A percentile compares a stretch with the other conserved stretches of the same genome.
Evolutionary conservation across 2,113 vertebrate species (phyloP).

Genomic region (Theristicus caerulescens): DNA sequence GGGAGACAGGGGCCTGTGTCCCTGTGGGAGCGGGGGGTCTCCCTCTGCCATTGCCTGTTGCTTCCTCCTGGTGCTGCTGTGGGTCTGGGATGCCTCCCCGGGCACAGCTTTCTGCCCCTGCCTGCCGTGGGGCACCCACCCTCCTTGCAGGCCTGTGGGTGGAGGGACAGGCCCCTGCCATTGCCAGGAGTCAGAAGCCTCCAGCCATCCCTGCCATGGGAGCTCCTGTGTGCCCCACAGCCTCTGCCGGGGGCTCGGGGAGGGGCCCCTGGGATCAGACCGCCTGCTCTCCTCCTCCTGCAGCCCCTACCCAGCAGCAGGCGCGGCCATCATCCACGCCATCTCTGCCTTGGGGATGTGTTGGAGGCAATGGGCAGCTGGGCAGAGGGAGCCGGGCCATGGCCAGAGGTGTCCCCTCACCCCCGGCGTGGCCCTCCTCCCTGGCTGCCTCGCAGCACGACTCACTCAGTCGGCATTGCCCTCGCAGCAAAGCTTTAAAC

Average conservation of each 20-base stretch:
- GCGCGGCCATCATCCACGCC: neutral
- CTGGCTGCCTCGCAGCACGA: accelerated
- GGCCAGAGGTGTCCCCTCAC: neutral
- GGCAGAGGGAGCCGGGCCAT: neutral
- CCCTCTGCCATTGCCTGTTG: neutral
- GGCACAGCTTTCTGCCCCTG: neutral
- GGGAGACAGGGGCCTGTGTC: neutral
- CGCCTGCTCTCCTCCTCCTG: neutral
- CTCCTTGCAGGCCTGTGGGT: neutral
- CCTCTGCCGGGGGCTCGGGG: accelerated
- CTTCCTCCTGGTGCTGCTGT: neutral
- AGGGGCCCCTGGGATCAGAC: neutral
- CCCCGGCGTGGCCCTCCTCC: neutral
- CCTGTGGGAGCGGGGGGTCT: accelerated
- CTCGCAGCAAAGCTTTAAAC: neutral
- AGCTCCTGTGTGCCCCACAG: accelerated
- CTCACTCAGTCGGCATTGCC: accelerated
- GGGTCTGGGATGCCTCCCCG: accelerated
- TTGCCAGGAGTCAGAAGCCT: neutral
- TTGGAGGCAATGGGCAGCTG: neutral
- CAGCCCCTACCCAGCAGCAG: neutral
- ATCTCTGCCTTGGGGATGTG: neutral
- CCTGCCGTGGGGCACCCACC: accelerated
- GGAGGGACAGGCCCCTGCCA: neutral
- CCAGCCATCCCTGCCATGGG: too few relatives aligned